Evolutionary conservation across 1,140 invertebrate species (phyloP).

Genomic region (Temnothorax curvispinosus): DNA sequence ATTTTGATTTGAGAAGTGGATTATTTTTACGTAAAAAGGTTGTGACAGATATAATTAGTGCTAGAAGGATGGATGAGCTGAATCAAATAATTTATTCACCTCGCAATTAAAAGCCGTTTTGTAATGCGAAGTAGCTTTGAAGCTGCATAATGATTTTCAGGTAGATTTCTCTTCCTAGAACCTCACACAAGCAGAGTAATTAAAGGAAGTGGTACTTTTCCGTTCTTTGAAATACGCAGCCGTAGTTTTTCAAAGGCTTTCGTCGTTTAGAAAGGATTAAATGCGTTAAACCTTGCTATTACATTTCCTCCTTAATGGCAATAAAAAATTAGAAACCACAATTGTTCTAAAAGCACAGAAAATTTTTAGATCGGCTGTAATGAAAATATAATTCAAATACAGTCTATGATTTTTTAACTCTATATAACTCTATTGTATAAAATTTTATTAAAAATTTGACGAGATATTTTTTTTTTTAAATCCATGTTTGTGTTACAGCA

Average conservation of each 20-base stretch:
- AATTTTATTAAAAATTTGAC: background rate
- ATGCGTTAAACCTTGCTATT: slow-evolving; percentile 49
- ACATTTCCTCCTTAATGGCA: slow-evolving; percentile 32
- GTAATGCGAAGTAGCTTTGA: slow-evolving; percentile 48
- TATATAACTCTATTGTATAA: background rate
- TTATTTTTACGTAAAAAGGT: slow-evolving; percentile 16
- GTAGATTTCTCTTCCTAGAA: slow-evolving; percentile 34
- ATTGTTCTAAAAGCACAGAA: slow-evolving; percentile 12
- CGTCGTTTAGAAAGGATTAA: slow-evolving; percentile 58
- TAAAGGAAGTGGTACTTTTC: slow-evolving; percentile 60
- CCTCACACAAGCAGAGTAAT: slow-evolving; percentile 58
- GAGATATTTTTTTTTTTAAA: background rate
- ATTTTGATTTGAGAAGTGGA: background rate
- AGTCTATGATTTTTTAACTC: background rate
- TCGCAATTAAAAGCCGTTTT: slow-evolving; percentile 52
- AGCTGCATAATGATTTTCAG: slow-evolving; percentile 53
- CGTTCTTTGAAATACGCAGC: slow-evolving; percentile 54
- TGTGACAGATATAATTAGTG: slow-evolving; percentile 30
- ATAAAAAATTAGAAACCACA: slow-evolving; percentile 32
- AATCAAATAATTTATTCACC: slow-evolving; percentile 44
- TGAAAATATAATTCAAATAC: background rate
- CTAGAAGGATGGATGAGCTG: slow-evolving; percentile 2
- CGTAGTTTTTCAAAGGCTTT: slow-evolving; percentile 52
- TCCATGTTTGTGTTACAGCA: background rate
- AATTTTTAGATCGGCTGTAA: background rate